Base-by-base conservation (phyloP, 2,797 vertebrate species). In the Leptatherina wallacei region DNA sequence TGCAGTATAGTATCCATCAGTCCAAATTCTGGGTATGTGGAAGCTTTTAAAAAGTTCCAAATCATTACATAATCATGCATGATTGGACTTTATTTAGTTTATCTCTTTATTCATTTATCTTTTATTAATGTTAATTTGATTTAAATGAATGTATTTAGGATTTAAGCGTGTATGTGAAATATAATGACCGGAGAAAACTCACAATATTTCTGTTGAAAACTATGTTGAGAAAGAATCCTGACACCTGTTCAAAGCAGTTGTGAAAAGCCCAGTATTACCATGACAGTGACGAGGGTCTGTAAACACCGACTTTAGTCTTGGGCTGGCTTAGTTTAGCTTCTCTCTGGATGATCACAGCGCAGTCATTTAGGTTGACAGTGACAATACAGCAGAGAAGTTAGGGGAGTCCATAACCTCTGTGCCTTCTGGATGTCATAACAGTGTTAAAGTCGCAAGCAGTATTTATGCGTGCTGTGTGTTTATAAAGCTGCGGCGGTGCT, bases 401-500 rank as follows among this genome's bases (percentile, higher is more conserved):
- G 57, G 55, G 32, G 65, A 77, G 60, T 73, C 61, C 56, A 24
- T 80, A 68, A 61, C 14, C 35, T 57, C 24, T 77, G 74, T 64
- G 68, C 67, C 75, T 69, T 66, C 70, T 73, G 73, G 61, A 63
- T 81, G 66, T 81, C 65, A 83, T 63, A 68, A 24, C 35, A 36
- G 35, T 42, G 74, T 71, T 73, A 40, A 76, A 80, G 68, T 30
- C 71, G 60, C 0, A 13, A 75, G 60, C 22, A 0, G 29, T 70
- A 70, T 85, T 85, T 77, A 36, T 36, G 35, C 35, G 7, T 36
- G 35, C 2, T 36, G 71, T 81, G 61, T 81, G 78, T 85, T 87
- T 87, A 68, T 80, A 64, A 74, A 70, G 61, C 61, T 36, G 35
- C 35, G 9, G 35, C 8, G 7, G 38, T 61, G 66, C 70, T 64